phyloP scores from a whole-genome alignment of 2,888 invertebrate genomes.

The Sycophila texana region DNA sequence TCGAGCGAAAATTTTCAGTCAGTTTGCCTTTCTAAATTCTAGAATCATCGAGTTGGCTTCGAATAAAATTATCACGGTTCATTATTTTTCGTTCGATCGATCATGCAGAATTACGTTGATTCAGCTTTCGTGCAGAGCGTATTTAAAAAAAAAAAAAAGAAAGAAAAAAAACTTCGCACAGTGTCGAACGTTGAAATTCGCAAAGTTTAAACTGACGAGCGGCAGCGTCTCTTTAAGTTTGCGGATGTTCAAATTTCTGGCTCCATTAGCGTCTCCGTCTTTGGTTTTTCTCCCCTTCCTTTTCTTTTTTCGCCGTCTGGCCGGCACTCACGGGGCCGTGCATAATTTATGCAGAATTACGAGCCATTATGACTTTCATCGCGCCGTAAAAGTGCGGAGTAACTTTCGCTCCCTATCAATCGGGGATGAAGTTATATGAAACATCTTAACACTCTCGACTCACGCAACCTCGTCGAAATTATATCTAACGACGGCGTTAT shows the following conservation, averaged over 20 bases:
- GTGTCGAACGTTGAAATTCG: conserved; percentile 29
- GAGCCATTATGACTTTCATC: conserved; percentile 57
- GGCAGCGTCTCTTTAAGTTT: conserved; percentile 24
- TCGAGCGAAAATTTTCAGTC: no score
- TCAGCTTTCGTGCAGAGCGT: no score
- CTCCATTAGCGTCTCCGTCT: conserved; percentile 51
- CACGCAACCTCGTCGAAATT: not conserved
- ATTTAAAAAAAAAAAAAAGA: no score
- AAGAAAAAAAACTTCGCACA: no score
- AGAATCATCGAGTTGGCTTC: no score
- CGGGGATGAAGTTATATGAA: conserved; percentile 14
- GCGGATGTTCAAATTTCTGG: conserved; percentile 52
- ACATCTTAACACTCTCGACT: no score
- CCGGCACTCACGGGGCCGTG: conserved; percentile 33
- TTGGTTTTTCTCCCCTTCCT: conserved; percentile 12
- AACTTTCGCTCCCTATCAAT: conserved; percentile 28
- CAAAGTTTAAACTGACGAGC: conserved; percentile 25
- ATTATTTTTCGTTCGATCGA: no score
- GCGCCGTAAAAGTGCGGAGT: conserved; percentile 31
- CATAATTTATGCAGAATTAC: conserved; percentile 57
- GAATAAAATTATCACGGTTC: no score
- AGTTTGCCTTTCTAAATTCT: no score
- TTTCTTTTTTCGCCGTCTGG: conserved; percentile 47
- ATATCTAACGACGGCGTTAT: not conserved
- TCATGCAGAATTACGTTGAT: no score